Percentiles rank a stretch among this genome's conserved stretches.
These are phyloP conservation scores for Pachymerium ferrugineum DNA, from an alignment of 2,888 invertebrate species.

Conservation along the genomic window DNA sequence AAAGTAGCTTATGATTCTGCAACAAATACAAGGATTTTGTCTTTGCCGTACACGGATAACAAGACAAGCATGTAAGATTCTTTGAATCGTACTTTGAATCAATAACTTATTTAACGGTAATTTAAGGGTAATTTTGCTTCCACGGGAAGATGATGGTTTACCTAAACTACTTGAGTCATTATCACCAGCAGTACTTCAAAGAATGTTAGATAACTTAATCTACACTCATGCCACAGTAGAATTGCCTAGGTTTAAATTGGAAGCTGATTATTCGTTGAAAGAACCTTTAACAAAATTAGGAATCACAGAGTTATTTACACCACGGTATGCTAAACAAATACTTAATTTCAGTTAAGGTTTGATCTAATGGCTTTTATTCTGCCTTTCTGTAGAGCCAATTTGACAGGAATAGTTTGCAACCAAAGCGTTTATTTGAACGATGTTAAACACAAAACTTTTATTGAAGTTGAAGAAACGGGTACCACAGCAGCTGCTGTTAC, in stretches of 20 bases:
- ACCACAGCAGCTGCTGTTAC: neutral
- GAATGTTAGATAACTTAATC: neutral
- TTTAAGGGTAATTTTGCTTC: conserved; percentile 3
- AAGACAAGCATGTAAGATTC: neutral
- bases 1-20: neutral
- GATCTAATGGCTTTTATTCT: too few species aligned
- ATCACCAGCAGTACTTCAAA: neutral
- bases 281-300: neutral
- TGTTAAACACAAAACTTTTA: neutral
- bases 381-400: neutral
- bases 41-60: neutral
- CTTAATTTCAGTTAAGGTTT: neutral
- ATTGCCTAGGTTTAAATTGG: neutral
- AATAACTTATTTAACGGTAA: too few species aligned
- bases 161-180: conserved; percentile 1
- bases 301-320: neutral
- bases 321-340: too few species aligned
- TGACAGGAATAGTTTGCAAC: neutral
- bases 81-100: neutral
- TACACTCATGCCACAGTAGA: neutral
- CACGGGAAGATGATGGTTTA: neutral
- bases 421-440: neutral
- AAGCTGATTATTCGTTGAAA: neutral
- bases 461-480: conserved; percentile 7
- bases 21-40: neutral